Base-by-base conservation (phyloP, 2,113 vertebrate species). In the Turnix velox region DNA sequence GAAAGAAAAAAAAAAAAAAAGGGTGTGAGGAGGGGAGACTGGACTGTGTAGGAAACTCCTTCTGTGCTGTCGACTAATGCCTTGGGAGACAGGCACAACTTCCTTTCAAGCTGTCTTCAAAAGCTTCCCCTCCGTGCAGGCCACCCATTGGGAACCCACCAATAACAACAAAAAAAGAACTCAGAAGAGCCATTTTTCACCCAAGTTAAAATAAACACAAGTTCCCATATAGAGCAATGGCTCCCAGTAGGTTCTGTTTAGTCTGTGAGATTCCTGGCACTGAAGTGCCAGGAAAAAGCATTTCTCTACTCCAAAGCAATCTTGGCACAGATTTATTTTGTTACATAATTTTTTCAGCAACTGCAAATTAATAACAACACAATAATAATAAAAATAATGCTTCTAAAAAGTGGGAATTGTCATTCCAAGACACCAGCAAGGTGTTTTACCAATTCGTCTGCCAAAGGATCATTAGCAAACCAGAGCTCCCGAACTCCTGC, bases 81-180 rank as follows among this genome's bases (percentile, higher is more conserved):
- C 84, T 67, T 93, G 90, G 59, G 89, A 84, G 89, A 87, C 1
- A 6, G 74, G 66, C 62, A 57, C 66, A 39, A 45, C 57, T 46
- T 78, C 71, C 66, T 95, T 93, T 92, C 81, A 95, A 94, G 94
- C 62, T 58, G 4, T 72, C 79, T 95, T 96, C 93, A 96, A 94
- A 95, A 91, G 51, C 58, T 87, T 92, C 33, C 33, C 25, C 18
- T 88, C 76, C 55, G 22, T 37, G 71, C 74, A 69, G 92, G 83
- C 69, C 88, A 91, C 82, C 84, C 93, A 78, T 6, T 52, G 79
- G 42, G 88, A 92, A 35, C 31, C 15, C 88, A 73, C 84, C 79
- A 88, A 37, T 69, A 95, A 75, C 40, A 88, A 69, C 40, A 51
- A n/a, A 30, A 61, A 40, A 40, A 19, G 11, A 62, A 48, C 52